Evolutionary conservation across 2,797 vertebrate genomes (phyloP).

Genomic region (Botia almorhae): DNA sequence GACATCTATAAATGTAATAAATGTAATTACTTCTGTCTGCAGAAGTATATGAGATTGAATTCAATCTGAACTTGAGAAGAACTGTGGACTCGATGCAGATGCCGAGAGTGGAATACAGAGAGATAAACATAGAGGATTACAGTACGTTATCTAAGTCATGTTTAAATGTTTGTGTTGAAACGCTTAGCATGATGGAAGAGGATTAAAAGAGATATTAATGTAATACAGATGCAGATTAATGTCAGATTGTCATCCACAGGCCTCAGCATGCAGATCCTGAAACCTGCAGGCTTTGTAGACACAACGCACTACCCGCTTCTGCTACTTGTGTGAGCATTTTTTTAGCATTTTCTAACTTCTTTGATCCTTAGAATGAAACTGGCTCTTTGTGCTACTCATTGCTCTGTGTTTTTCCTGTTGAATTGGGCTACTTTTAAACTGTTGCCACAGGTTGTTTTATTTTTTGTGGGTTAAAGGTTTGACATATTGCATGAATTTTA

Average conservation of each 20-base stretch:
- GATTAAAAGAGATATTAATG: neutral
- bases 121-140: slow-evolving; percentile 88
- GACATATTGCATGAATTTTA: too few species aligned
- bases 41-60: slow-evolving; percentile 88
- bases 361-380: too few species aligned
- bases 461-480: too few species aligned
- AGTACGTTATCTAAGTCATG: slow-evolving; percentile 75
- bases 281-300: slow-evolving; percentile 89
- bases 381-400: too few species aligned
- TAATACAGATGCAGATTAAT: slow-evolving; percentile 17
- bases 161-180: neutral
- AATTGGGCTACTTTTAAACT: too few species aligned
- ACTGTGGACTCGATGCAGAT: slow-evolving; percentile 87
- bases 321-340: slow-evolving; percentile 88
- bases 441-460: too few species aligned
- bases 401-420: too few species aligned
- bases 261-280: slow-evolving; percentile 91
- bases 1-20: neutral
- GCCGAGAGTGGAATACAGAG: slow-evolving; percentile 87
- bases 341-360: too few species aligned
- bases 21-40: slow-evolving; percentile 61
- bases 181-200: neutral
- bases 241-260: slow-evolving; percentile 71
- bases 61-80: slow-evolving; percentile 83
- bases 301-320: slow-evolving; percentile 89